Evolutionary conservation across 2,797 vertebrate genomes (phyloP).

Genomic region (Echeneis naucrates): DNA sequence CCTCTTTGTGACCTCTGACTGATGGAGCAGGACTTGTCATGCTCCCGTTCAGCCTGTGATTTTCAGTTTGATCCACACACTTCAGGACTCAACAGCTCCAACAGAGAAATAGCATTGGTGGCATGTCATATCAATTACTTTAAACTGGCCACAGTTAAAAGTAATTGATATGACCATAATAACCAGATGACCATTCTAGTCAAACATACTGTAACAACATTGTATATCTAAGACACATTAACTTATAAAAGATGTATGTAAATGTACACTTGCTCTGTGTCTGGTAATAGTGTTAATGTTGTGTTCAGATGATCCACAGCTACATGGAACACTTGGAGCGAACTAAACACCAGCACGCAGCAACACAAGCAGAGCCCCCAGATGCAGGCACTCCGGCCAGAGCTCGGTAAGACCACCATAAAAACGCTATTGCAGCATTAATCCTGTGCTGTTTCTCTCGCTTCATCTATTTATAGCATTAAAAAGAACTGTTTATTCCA

Average conservation of each 20-base stretch:
- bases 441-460: no score
- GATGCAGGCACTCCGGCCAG: slow-evolving; percentile 85
- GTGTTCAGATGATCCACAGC: slow-evolving; percentile 96
- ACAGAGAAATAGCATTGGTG: no score
- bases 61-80: no score
- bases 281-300: no score
- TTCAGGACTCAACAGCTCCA: no score
- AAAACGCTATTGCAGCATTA: no score
- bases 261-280: background rate
- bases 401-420: slow-evolving; percentile 86
- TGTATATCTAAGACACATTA: background rate
- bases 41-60: no score
- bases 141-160: slow-evolving; percentile 24
- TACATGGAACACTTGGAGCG: slow-evolving; percentile 99
- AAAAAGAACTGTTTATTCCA: no score
- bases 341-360: slow-evolving; percentile 92
- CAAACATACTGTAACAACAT: background rate
- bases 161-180: no score
- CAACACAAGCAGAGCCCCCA: slow-evolving; percentile 83
- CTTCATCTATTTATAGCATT: no score
- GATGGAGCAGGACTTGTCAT: no score
- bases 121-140: background rate
- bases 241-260: background rate
- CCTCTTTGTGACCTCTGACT: no score
- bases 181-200: background rate